Conservation (phyloP, 2,113 vertebrate genomes). For the Megaceryle maxima region DNA sequence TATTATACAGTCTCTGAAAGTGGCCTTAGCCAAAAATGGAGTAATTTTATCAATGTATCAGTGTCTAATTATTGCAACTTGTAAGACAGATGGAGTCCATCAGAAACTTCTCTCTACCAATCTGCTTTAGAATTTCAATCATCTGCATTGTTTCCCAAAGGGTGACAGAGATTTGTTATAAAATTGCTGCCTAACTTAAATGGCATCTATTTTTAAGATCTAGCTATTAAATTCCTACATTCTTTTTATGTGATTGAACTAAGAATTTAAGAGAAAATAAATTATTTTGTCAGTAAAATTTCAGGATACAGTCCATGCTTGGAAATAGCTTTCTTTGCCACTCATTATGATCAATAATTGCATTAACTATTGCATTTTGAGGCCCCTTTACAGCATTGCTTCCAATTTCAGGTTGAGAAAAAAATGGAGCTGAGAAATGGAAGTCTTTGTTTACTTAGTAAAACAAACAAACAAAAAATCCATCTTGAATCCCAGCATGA, state of each 20-base stretch:
- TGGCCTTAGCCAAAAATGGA: not conserved
- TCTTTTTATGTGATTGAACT: not conserved
- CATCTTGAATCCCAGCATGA: not conserved
- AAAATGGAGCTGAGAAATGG: not conserved
- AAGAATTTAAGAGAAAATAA: not conserved
- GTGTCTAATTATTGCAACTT: not conserved
- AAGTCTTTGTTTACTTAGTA: not conserved
- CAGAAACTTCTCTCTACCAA: not conserved
- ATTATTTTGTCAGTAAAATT: not conserved
- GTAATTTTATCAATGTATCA: rapidly evolving
- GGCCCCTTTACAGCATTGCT: not conserved
- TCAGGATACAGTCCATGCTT: not conserved
- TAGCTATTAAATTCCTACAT: not conserved
- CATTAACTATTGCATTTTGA: not conserved
- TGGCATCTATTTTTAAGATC: not conserved
- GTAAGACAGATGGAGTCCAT: not conserved
- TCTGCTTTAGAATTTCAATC: not conserved
- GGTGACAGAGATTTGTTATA: not conserved
- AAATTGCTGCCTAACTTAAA: not conserved
- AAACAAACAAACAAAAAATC: conserved; percentile 26
- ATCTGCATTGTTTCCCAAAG: not conserved
- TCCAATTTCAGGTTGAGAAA: not conserved
- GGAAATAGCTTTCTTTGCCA: not conserved
- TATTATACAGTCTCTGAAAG: not conserved
- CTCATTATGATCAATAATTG: not conserved